phyloP scores from a whole-genome alignment of 2,113 vertebrate species.

The Nibea albiflora region DNA sequence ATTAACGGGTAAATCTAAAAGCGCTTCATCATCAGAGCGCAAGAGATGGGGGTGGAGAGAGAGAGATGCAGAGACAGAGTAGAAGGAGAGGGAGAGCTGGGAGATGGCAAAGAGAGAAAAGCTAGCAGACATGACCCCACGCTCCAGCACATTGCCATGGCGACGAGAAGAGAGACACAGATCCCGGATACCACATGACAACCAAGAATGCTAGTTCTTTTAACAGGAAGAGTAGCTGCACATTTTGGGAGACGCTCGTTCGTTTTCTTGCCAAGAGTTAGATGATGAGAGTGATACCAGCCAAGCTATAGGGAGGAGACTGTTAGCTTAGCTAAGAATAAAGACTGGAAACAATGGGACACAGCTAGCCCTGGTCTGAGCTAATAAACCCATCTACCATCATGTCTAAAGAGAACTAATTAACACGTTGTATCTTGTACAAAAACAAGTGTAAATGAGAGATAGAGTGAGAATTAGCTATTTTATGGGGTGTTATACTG shows the following conservation, averaged over 20 bases:
- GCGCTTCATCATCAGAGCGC: constrained; percentile 70
- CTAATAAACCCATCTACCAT: too few species aligned
- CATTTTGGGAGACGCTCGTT: not conserved
- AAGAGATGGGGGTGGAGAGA: not conserved
- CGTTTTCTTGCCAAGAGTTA: not conserved
- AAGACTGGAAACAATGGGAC: not conserved
- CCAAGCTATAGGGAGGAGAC: not conserved
- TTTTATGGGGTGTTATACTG: too few species aligned
- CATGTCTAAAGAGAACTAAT: not conserved
- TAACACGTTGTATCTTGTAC: not conserved
- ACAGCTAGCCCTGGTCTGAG: not conserved
- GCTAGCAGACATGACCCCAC: constrained; percentile 50
- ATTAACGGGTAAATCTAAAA: constrained; percentile 76
- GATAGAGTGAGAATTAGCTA: too few species aligned
- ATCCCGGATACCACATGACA: not conserved
- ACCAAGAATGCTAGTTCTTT: constrained; percentile 7
- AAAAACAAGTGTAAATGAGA: too few species aligned
- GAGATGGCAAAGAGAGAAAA: constrained; percentile 11
- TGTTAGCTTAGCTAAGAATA: not conserved
- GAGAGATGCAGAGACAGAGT: not conserved
- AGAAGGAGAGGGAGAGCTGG: constrained; percentile 1
- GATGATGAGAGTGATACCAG: not conserved
- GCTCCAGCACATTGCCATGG: constrained; percentile 53
- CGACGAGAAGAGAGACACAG: constrained; percentile 28
- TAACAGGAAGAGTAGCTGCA: not conserved